Percentiles rank a stretch among this genome's conserved stretches.
Conservation (phyloP, 2,113 vertebrate species). For the Diadophis punctatus region DNA sequence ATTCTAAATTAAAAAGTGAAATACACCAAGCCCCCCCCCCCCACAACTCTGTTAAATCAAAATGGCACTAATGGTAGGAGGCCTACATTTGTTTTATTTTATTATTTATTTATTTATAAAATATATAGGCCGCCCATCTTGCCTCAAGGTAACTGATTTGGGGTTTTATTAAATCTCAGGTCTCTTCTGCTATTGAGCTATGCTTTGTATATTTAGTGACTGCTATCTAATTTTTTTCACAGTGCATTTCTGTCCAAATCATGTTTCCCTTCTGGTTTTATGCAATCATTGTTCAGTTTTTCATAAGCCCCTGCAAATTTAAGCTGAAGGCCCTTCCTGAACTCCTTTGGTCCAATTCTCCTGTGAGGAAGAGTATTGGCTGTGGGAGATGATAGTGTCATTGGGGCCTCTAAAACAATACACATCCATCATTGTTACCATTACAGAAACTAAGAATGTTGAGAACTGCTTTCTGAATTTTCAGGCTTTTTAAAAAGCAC, state of each 20-base stretch:
- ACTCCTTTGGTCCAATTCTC: neutral
- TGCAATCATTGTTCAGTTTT: neutral
- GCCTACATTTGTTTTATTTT: neutral
- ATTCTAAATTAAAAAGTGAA: neutral
- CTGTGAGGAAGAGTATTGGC: neutral
- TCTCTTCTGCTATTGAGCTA: neutral
- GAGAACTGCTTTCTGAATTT: neutral
- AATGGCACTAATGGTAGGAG: neutral
- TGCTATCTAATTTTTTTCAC: neutral
- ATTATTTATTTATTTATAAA: neutral
- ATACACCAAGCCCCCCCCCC: rapidly evolving
- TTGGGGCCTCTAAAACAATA: neutral
- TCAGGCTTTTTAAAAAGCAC: neutral
- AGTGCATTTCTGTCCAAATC: neutral
- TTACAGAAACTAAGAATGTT: neutral
- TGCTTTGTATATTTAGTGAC: neutral
- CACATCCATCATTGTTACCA: neutral
- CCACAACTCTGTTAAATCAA: neutral
- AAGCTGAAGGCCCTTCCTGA: neutral
- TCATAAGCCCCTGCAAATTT: neutral
- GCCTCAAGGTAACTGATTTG: neutral
- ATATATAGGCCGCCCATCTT: neutral
- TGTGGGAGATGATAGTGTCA: neutral
- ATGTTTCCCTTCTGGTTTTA: neutral
- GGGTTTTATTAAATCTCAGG: neutral